Percentiles rank a stretch among this genome's conserved stretches.
Evolutionary conservation across 2,888 invertebrate genomes (phyloP).

Genomic region (Tillus elongatus): DNA sequence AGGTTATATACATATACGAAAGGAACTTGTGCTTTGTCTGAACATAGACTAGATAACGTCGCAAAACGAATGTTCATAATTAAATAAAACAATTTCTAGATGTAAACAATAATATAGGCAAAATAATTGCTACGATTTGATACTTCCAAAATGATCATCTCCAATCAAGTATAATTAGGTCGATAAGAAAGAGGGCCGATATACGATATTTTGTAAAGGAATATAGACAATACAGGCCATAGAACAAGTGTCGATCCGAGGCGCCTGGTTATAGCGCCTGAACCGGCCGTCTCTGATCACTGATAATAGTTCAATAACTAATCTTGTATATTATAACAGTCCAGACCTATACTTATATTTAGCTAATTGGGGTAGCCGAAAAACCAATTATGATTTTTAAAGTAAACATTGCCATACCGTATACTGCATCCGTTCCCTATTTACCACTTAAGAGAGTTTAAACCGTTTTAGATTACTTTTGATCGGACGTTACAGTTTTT

Average conservation of each 20-base stretch:
- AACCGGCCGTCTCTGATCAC: constrained; percentile 26
- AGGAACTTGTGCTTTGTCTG: too few relatives aligned
- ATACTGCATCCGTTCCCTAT: constrained; percentile 25
- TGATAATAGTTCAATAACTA: constrained; percentile 40
- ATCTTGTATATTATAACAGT: constrained; percentile 35
- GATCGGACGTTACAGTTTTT: background rate
- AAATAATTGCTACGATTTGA: too few relatives aligned
- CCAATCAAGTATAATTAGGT: too few relatives aligned
- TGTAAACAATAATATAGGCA: too few relatives aligned
- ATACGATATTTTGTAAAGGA: too few relatives aligned
- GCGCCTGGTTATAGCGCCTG: constrained; percentile 32
- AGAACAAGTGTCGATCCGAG: constrained; percentile 27
- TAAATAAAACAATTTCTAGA: too few relatives aligned
- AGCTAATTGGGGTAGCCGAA: constrained; percentile 39
- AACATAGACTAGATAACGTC: too few relatives aligned
- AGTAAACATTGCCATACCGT: constrained; percentile 34
- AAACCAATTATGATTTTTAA: constrained; percentile 39
- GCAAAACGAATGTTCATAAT: too few relatives aligned
- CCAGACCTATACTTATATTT: constrained; percentile 40
- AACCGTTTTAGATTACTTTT: background rate
- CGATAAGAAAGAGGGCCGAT: too few relatives aligned
- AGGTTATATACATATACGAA: too few relatives aligned
- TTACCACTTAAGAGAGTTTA: background rate
- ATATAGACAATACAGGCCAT: too few relatives aligned
- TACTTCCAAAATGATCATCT: too few relatives aligned